A percentile compares a stretch with the other conserved stretches of the same genome.
phyloP scores from a whole-genome alignment of 2,888 invertebrate species.

The Allophyes oxyacanthae region DNA sequence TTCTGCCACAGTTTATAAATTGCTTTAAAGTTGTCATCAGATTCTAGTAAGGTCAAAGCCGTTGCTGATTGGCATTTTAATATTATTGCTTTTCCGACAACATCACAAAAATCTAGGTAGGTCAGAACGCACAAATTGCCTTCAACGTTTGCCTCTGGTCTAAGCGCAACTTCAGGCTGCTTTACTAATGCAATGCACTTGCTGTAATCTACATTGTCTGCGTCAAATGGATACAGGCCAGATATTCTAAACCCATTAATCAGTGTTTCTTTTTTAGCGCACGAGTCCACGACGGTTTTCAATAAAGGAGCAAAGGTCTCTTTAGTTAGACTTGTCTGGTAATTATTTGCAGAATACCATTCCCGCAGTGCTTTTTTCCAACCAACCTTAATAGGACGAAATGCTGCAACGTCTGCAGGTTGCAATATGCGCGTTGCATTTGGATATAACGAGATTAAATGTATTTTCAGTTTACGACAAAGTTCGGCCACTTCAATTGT shows the following conservation, averaged over 20 bases:
- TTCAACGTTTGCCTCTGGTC: too few species aligned
- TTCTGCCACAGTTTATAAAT: too few species aligned
- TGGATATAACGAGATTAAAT: neutral
- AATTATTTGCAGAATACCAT: slow-evolving; percentile 11
- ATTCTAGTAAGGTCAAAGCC: too few species aligned
- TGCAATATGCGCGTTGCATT: neutral
- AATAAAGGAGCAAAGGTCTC: slow-evolving; percentile 9
- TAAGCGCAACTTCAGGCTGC: too few species aligned
- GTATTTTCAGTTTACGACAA: slow-evolving; percentile 8
- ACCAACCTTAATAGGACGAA: neutral
- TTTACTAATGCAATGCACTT: slow-evolving; percentile 2
- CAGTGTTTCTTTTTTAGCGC: slow-evolving; percentile 13
- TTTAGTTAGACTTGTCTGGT: slow-evolving; percentile 8
- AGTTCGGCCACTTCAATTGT: slow-evolving; percentile 28
- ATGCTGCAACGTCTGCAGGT: neutral
- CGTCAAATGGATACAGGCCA: slow-evolving; percentile 8
- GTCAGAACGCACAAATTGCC: too few species aligned
- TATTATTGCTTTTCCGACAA: too few species aligned
- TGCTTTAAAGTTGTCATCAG: too few species aligned
- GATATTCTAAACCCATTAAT: slow-evolving; percentile 18
- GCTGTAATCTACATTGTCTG: slow-evolving; percentile 9
- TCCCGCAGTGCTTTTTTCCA: slow-evolving; percentile 3
- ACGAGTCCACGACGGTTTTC: slow-evolving; percentile 17
- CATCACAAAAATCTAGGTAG: too few species aligned
- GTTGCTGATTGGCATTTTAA: too few species aligned